These are phyloP conservation scores for Craseonycteris thonglongyai DNA, from an alignment of 2,113 vertebrate species.

Conservation along the genomic window DNA sequence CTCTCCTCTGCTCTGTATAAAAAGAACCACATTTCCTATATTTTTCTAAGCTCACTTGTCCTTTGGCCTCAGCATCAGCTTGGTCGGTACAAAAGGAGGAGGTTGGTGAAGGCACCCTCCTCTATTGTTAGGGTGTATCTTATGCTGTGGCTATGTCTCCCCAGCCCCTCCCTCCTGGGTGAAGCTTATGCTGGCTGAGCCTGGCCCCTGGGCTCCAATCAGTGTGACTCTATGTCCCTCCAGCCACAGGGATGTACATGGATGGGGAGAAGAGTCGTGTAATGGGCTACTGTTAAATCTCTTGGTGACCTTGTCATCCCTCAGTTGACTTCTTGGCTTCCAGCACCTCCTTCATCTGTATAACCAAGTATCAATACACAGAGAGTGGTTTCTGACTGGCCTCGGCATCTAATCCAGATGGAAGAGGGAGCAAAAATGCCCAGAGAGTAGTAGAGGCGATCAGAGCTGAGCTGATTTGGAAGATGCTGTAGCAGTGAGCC, in stretches of 20 bases:
- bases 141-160: background rate
- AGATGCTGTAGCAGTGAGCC: background rate
- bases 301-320: background rate
- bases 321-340: background rate
- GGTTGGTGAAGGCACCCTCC: too few relatives aligned
- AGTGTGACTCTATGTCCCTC: too few relatives aligned
- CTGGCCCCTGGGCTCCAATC: background rate
- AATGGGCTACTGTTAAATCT: background rate
- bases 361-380: rapidly evolving
- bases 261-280: rapidly evolving
- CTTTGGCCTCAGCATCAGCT: background rate
- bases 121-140: background rate
- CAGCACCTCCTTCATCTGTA: too few relatives aligned
- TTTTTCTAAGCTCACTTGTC: background rate
- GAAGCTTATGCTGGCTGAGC: background rate
- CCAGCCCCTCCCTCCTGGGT: background rate
- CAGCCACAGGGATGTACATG: background rate
- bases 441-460: background rate
- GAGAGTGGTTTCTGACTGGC: background rate
- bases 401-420: background rate
- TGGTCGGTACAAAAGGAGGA: too few relatives aligned
- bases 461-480: background rate
- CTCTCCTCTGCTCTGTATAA: background rate
- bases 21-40: background rate
- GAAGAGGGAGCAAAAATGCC: rapidly evolving